Evolutionary conservation across 2,888 invertebrate genomes (phyloP).

Genomic region (Chironomus tentans): DNA sequence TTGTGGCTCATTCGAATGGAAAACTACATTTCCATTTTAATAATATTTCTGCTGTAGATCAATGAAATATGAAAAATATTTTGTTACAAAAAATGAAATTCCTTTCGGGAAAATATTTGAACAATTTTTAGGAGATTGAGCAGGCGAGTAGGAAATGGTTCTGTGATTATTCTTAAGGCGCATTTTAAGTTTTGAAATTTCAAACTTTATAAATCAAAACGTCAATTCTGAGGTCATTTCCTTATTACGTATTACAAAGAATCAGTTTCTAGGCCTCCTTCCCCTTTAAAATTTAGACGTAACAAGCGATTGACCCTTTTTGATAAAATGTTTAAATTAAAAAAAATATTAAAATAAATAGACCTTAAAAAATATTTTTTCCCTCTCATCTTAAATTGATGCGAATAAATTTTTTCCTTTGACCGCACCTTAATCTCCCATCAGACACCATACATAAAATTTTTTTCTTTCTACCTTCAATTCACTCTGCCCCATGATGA

Average conservation of each 20-base stretch:
- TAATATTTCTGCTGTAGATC: neutral
- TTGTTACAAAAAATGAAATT: neutral
- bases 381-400: neutral
- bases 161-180: too few relatives aligned
- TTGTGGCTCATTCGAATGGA: neutral
- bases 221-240: too few relatives aligned
- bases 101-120: neutral
- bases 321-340: too few relatives aligned
- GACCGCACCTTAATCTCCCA: neutral
- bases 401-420: neutral
- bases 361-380: too few relatives aligned
- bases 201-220: too few relatives aligned
- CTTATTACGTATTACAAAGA: too few relatives aligned
- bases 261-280: too few relatives aligned
- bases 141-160: neutral
- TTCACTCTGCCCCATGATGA: neutral
- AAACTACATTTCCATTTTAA: constrained; percentile 7
- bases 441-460: neutral
- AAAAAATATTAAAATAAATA: too few relatives aligned
- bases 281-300: too few relatives aligned
- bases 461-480: neutral
- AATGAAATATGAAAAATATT: too few relatives aligned
- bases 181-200: too few relatives aligned
- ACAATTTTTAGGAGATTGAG: neutral
- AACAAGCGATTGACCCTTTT: too few relatives aligned